Evolutionary conservation across 1,140 invertebrate genomes (phyloP).

Genomic region (Leguminivora glycinivorella): DNA sequence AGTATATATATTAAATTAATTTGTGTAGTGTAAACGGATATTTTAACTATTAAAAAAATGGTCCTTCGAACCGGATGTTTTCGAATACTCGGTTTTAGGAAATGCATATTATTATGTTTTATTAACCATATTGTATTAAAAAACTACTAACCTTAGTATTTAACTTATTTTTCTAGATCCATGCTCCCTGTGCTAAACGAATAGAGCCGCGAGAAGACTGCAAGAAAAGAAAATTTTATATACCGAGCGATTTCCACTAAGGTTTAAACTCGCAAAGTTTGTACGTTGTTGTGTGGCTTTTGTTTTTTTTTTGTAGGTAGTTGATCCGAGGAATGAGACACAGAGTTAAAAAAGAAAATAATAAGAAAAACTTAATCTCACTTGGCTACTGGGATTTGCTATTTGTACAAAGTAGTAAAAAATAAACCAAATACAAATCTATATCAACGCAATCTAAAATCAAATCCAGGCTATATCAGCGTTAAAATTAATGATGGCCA

Average conservation of each 20-base stretch:
- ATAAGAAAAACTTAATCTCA: neutral
- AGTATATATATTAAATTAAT: neutral
- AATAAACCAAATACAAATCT: too few species aligned
- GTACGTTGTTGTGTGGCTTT: constrained; percentile 48
- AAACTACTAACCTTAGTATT: constrained; percentile 31
- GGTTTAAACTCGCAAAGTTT: constrained; percentile 65
- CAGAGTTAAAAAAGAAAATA: neutral
- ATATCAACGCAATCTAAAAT: too few species aligned
- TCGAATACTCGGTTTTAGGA: neutral
- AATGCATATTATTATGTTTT: neutral
- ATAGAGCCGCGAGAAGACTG: constrained; percentile 80
- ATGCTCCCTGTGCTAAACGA: constrained; percentile 88
- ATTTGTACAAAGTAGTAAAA: too few species aligned
- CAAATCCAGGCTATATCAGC: too few species aligned
- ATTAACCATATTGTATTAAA: constrained; percentile 9
- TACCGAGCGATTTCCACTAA: constrained; percentile 51
- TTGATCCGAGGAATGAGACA: neutral
- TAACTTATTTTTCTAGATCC: constrained; percentile 82
- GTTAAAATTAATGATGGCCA: too few species aligned
- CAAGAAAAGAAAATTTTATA: constrained; percentile 60
- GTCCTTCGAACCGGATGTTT: constrained; percentile 23
- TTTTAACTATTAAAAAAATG: neutral
- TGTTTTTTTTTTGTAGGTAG: constrained; percentile 34
- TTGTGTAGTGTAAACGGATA: neutral
- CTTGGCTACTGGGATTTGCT: too few species aligned